Percentiles rank a stretch among this genome's conserved stretches.
phyloP scores from a whole-genome alignment of 2,888 invertebrate species.

The Limnephilus rhombicus region DNA sequence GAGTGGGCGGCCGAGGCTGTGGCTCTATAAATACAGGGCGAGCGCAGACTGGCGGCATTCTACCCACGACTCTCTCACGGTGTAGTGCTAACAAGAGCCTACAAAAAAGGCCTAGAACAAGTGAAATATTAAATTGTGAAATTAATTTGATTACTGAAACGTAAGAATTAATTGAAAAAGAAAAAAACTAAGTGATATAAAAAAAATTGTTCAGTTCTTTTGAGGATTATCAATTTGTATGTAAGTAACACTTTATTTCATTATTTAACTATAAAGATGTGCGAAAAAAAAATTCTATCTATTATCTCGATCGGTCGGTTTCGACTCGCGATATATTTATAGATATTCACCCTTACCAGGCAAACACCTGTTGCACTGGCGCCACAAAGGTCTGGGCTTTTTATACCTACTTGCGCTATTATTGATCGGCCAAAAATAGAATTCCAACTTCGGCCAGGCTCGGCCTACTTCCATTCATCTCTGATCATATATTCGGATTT shows the following conservation, averaged over 20 bases:
- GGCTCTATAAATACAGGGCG: slow-evolving; percentile 68
- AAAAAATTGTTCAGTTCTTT: slow-evolving; percentile 2
- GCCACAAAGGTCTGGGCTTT: slow-evolving; percentile 63
- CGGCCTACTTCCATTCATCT: slow-evolving; percentile 63
- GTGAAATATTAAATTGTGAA: slow-evolving; percentile 20
- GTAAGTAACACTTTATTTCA: neutral
- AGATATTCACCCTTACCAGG: slow-evolving; percentile 22
- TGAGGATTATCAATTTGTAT: neutral
- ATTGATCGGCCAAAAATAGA: slow-evolving; percentile 67
- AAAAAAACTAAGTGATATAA: neutral
- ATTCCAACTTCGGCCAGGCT: slow-evolving; percentile 51
- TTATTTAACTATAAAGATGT: neutral
- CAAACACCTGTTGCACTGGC: slow-evolving; percentile 65
- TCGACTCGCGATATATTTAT: neutral
- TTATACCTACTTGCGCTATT: slow-evolving; percentile 64
- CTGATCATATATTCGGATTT: neutral
- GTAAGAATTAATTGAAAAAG: neutral
- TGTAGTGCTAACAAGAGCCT: slow-evolving; percentile 37
- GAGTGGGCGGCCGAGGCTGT: slow-evolving; percentile 81
- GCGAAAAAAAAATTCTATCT: neutral
- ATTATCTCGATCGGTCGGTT: neutral
- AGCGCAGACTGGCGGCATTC: slow-evolving; percentile 74
- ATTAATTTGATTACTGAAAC: neutral
- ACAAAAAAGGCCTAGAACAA: slow-evolving; percentile 46
- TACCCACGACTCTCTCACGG: slow-evolving; percentile 69